Evolutionary conservation across 2,888 invertebrate genomes (phyloP).

Genomic region (Dusona sp.): DNA sequence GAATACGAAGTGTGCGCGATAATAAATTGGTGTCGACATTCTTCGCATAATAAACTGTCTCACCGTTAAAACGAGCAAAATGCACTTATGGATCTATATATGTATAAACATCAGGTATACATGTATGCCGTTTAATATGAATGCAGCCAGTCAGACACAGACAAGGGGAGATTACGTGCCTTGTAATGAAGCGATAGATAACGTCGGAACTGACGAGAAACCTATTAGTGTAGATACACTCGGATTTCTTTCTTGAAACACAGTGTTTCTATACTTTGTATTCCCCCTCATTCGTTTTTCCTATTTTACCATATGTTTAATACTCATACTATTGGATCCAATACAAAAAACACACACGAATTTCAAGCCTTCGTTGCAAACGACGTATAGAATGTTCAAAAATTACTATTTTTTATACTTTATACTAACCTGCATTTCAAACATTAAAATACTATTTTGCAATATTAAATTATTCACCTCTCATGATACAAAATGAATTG

Average conservation of each 20-base stretch:
- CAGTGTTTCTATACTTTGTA: constrained; percentile 42
- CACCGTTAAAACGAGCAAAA: constrained; percentile 62
- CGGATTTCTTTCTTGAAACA: constrained; percentile 58
- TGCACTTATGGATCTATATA: constrained; percentile 40
- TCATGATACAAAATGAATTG: neutral
- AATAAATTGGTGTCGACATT: constrained; percentile 68
- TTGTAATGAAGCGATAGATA: constrained; percentile 68
- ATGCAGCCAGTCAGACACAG: constrained; percentile 44
- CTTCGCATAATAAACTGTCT: constrained; percentile 67
- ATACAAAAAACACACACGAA: neutral
- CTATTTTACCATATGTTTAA: neutral
- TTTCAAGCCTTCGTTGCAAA: no score
- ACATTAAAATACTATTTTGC: no score
- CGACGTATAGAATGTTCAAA: neutral
- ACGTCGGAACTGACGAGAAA: constrained; percentile 59
- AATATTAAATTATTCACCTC: no score
- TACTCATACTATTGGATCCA: neutral
- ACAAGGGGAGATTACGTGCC: constrained; percentile 53
- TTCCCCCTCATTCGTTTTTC: neutral
- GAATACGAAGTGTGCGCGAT: constrained; percentile 32
- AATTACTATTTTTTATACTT: neutral
- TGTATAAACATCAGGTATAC: constrained; percentile 16
- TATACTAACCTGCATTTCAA: no score
- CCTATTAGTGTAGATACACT: constrained; percentile 61
- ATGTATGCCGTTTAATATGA: constrained; percentile 21